Evolutionary conservation across 2,797 vertebrate genomes (phyloP).

Genomic region (Sebastes umbrosus): DNA sequence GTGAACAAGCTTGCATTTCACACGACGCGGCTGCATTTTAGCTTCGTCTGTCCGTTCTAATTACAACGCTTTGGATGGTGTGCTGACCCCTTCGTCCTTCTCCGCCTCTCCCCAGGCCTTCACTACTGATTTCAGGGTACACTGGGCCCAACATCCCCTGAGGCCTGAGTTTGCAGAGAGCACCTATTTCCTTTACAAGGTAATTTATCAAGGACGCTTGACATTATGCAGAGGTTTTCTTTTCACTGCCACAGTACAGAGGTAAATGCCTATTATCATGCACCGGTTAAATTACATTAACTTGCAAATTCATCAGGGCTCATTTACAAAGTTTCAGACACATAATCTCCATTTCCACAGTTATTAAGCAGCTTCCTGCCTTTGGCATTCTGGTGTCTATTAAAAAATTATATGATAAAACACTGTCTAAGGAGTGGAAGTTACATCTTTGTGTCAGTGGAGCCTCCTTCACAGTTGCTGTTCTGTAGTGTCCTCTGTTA

Average conservation of each 20-base stretch:
- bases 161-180: constrained; percentile 99
- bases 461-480: neutral
- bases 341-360: neutral
- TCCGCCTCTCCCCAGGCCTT: constrained; percentile 87
- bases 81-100: constrained; percentile 64
- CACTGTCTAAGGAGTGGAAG: neutral
- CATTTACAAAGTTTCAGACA: neutral
- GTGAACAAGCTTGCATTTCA: constrained; percentile 10
- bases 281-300: neutral
- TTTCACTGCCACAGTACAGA: neutral
- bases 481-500: neutral
- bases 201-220: constrained; percentile 69
- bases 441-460: neutral
- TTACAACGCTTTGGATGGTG: constrained; percentile 10
- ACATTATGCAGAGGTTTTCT: constrained; percentile 15
- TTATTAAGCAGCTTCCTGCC: neutral
- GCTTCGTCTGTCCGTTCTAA: constrained; percentile 63
- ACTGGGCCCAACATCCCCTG: constrained; percentile 98
- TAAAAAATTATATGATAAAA: neutral
- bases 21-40: neutral
- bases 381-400: neutral
- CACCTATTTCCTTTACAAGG: constrained; percentile 99
- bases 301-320: neutral
- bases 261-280: neutral
- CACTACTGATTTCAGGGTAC: constrained; percentile 98